These are phyloP conservation scores for Nycticebus coucang DNA, from an alignment of 2,113 vertebrate genomes.

Conservation along the genomic window DNA sequence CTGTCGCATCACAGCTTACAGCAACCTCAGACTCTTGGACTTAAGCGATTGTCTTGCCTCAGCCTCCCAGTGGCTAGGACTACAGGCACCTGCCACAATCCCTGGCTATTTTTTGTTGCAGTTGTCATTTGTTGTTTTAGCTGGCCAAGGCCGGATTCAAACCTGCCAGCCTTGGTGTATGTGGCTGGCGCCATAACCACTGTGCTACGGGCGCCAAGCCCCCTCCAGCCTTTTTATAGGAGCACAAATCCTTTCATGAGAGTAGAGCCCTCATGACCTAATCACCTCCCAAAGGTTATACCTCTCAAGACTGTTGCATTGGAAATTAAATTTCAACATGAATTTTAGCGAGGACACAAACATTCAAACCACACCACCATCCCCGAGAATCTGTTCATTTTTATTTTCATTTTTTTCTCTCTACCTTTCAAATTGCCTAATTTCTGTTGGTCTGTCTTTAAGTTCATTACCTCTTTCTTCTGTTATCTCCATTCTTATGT, in stretches of 20 bases:
- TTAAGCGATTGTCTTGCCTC: too few relatives aligned
- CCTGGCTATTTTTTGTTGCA: too few relatives aligned
- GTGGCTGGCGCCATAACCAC: too few relatives aligned
- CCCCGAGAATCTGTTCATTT: not conserved
- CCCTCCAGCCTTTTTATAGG: not conserved
- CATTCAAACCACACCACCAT: not conserved
- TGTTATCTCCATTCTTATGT: not conserved
- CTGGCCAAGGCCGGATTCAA: too few relatives aligned
- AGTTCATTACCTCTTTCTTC: not conserved
- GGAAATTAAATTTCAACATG: not conserved
- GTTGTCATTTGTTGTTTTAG: too few relatives aligned
- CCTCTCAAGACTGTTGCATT: not conserved
- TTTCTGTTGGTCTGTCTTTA: not conserved
- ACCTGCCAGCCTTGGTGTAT: too few relatives aligned
- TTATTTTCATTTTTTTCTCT: not conserved
- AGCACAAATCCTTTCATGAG: not conserved
- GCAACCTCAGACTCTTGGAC: too few relatives aligned
- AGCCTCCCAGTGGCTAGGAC: too few relatives aligned
- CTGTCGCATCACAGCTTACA: too few relatives aligned
- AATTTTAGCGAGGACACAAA: not conserved
- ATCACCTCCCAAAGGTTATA: not conserved
- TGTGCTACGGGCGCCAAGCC: too few relatives aligned
- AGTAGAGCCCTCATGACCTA: not conserved
- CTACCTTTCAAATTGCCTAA: not conserved
- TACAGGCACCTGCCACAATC: too few relatives aligned